phyloP scores from a whole-genome alignment of 2,797 vertebrate species.

The Lates japonicus region DNA sequence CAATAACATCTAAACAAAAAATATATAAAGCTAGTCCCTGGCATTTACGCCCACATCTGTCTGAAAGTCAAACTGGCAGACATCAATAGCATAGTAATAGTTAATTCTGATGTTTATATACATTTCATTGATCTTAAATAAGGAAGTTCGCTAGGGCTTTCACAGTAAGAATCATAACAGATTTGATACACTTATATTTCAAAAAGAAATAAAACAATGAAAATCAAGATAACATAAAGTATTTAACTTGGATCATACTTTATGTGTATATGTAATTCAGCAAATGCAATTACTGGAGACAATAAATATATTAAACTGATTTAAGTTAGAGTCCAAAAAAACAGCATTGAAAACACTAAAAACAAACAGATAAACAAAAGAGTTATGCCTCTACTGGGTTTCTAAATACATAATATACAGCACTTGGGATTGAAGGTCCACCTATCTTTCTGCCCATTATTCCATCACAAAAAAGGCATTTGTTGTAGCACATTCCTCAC shows the following conservation, averaged over 20 bases:
- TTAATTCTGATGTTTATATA: slow-evolving; percentile 90
- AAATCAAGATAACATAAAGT: slow-evolving; percentile 21
- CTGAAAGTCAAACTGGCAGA: slow-evolving; percentile 74
- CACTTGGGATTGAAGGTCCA: slow-evolving; percentile 63
- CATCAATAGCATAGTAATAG: slow-evolving; percentile 79
- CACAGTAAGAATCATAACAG: slow-evolving; percentile 77
- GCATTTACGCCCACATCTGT: slow-evolving; percentile 68
- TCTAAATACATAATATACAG: slow-evolving; percentile 45
- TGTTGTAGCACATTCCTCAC: slow-evolving; percentile 24
- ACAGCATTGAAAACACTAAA: slow-evolving; percentile 9
- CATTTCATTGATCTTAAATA: slow-evolving; percentile 79
- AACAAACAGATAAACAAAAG: slow-evolving; percentile 1
- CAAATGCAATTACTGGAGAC: slow-evolving; percentile 15
- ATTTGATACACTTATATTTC: slow-evolving; percentile 46
- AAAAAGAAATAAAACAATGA: slow-evolving; percentile 40
- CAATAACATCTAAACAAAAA: slow-evolving; percentile 40
- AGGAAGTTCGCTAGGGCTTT: slow-evolving; percentile 72
- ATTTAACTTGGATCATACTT: slow-evolving; percentile 31
- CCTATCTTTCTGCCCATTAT: slow-evolving; percentile 23
- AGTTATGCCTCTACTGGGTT: slow-evolving; percentile 8
- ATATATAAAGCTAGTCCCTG: slow-evolving; percentile 65
- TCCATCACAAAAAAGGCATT: slow-evolving; percentile 25
- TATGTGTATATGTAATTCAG: slow-evolving; percentile 33
- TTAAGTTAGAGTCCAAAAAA: slow-evolving; percentile 56
- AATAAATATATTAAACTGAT: slow-evolving; percentile 63